These are phyloP conservation scores for Crossocerus cetratus DNA, from an alignment of 2,888 invertebrate species.

Conservation along the genomic window DNA sequence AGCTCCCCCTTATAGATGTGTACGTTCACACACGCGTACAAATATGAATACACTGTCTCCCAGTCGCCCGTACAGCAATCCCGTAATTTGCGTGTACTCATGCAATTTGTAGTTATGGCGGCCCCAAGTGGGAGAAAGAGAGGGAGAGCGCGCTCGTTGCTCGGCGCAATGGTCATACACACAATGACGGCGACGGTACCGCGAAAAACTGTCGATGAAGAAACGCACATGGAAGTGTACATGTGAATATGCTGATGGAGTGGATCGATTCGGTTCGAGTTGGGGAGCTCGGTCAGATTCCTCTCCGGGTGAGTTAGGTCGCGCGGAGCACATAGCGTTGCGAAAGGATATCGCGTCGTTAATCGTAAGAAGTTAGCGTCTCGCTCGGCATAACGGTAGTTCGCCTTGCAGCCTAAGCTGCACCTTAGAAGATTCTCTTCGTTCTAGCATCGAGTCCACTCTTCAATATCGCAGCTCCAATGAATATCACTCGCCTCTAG, in stretches of 20 bases:
- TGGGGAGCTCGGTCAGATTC: constrained; percentile 26
- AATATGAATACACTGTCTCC: constrained; percentile 31
- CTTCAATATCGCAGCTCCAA: too few relatives aligned
- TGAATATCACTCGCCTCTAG: too few relatives aligned
- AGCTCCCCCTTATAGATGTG: background rate
- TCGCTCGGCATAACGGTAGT: constrained; percentile 11
- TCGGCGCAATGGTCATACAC: constrained; percentile 34
- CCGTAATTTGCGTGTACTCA: constrained; percentile 73
- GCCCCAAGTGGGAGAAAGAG: constrained; percentile 28
- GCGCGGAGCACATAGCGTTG: background rate
- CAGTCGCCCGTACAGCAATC: constrained; percentile 63
- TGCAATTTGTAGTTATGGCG: constrained; percentile 71
- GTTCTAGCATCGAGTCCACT: constrained; percentile 31
- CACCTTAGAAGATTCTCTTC: constrained; percentile 18
- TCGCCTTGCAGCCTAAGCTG: constrained; percentile 14
- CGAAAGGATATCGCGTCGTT: constrained; percentile 24
- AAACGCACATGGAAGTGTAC: too few relatives aligned
- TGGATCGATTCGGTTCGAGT: too few relatives aligned
- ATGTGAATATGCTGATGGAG: too few relatives aligned
- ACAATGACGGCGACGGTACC: constrained; percentile 19
- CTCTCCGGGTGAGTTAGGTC: background rate
- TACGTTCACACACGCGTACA: constrained; percentile 34
- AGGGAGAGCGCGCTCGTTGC: too few relatives aligned
- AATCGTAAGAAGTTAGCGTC: constrained; percentile 6
- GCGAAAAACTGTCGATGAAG: too few relatives aligned